Percentiles rank a stretch among this genome's conserved stretches.
Evolutionary conservation across 1,140 invertebrate species (phyloP).

Genomic region (Anastrepha ludens): DNA sequence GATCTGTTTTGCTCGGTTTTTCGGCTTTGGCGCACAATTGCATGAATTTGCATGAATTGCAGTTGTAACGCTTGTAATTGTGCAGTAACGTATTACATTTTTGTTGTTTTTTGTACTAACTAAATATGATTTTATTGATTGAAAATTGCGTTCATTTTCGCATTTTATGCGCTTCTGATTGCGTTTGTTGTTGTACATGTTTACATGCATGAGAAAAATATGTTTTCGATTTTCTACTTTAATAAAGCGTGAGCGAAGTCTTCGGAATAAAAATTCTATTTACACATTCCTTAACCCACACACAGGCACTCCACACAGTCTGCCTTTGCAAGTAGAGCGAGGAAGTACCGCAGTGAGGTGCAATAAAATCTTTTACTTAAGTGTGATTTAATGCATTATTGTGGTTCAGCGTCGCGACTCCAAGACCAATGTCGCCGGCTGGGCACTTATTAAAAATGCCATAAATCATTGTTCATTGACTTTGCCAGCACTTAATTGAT

Average conservation of each 20-base stretch:
- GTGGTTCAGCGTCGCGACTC: conserved; percentile 30
- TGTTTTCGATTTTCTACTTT: neutral
- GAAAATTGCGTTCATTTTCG: neutral
- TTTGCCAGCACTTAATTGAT: conserved; percentile 33
- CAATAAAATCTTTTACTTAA: conserved; percentile 1
- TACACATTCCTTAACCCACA: too few relatives aligned
- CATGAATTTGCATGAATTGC: conserved; percentile 8
- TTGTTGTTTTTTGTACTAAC: neutral
- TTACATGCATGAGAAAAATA: too few relatives aligned
- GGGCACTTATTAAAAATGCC: conserved; percentile 33
- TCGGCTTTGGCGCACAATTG: neutral
- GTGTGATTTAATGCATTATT: conserved; percentile 22
- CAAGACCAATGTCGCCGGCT: conserved; percentile 44
- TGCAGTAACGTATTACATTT: neutral
- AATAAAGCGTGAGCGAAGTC: too few relatives aligned
- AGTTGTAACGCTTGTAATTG: conserved; percentile 16
- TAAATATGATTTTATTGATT: neutral
- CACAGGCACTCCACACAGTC: too few relatives aligned
- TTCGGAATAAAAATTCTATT: too few relatives aligned
- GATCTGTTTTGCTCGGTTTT: conserved; percentile 1
- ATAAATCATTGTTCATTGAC: conserved; percentile 45
- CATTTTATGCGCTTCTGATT: too few relatives aligned
- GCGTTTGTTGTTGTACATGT: too few relatives aligned
- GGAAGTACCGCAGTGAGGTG: neutral
- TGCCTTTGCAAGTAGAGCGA: too few relatives aligned